Conservation (phyloP, 2,888 invertebrate genomes). For the Diaphora mendica region DNA sequence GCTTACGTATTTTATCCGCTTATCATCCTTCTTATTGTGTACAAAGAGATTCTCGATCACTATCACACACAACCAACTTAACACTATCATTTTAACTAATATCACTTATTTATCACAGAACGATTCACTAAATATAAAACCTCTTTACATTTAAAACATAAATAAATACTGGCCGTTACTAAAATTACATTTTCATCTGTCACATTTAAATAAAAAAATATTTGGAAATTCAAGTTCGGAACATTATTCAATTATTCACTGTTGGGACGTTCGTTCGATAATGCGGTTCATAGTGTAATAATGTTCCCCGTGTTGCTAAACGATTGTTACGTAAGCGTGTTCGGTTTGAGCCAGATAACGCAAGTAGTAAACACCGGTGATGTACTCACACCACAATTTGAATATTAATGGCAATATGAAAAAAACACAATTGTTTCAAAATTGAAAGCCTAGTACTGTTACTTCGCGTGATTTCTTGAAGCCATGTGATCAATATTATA, state of each 20-base stretch:
- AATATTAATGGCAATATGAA: not conserved
- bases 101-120: slow-evolving; percentile 76
- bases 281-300: slow-evolving; percentile 46
- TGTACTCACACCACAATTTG: slow-evolving; percentile 17
- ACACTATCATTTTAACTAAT: slow-evolving; percentile 75
- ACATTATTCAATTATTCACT: slow-evolving; percentile 22
- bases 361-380: slow-evolving; percentile 31
- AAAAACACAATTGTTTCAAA: not conserved
- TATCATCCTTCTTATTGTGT: slow-evolving; percentile 55
- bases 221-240: slow-evolving; percentile 26
- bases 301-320: slow-evolving; percentile 30
- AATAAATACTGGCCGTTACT: slow-evolving; percentile 27
- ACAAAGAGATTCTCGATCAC: slow-evolving; percentile 43
- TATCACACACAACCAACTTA: slow-evolving; percentile 70
- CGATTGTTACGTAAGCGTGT: slow-evolving; percentile 58
- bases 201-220: not conserved
- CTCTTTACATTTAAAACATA: slow-evolving; percentile 23
- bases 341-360: slow-evolving; percentile 62
- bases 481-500: not conserved
- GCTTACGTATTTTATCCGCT: slow-evolving; percentile 59
- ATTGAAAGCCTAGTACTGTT: not conserved
- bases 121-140: slow-evolving; percentile 39
- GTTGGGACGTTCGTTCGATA: slow-evolving; percentile 43
- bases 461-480: not conserved
- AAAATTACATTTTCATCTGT: slow-evolving; percentile 15